Percentiles rank a stretch among this genome's conserved stretches.
These are phyloP conservation scores for Brenthis ino DNA, from an alignment of 2,888 invertebrate species.

Conservation along the genomic window DNA sequence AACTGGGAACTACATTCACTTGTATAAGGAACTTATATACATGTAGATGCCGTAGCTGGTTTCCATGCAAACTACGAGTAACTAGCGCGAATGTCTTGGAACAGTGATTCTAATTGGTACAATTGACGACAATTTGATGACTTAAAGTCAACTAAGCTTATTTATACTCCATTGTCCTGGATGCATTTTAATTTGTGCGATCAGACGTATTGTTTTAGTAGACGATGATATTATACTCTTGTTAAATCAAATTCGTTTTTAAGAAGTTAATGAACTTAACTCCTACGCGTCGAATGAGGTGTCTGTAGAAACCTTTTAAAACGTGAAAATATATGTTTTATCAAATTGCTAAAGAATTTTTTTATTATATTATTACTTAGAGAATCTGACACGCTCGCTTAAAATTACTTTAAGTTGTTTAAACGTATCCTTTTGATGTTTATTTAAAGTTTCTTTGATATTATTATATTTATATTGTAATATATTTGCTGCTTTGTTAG, in stretches of 20 bases:
- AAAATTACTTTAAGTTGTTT: too few relatives aligned
- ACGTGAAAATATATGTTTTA: neutral
- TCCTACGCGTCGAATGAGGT: neutral
- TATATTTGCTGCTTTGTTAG: constrained; percentile 1
- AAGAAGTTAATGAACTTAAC: constrained; percentile 4
- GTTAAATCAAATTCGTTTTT: neutral
- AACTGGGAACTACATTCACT: too few relatives aligned
- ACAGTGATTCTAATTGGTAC: constrained; percentile 38
- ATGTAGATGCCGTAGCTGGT: constrained; percentile 13
- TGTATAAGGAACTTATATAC: neutral
- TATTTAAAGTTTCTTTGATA: neutral
- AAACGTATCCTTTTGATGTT: too few relatives aligned
- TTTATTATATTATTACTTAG: too few relatives aligned
- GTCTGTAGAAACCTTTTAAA: neutral
- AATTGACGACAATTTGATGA: constrained; percentile 40
- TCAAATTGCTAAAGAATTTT: too few relatives aligned
- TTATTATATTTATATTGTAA: neutral
- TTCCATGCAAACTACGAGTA: constrained; percentile 26
- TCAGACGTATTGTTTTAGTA: constrained; percentile 6
- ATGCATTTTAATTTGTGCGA: constrained; percentile 36
- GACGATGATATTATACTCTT: neutral
- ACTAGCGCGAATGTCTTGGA: constrained; percentile 21
- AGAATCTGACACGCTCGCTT: too few relatives aligned
- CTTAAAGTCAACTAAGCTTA: constrained; percentile 22
- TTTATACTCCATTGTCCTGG: constrained; percentile 24